Base-by-base conservation (phyloP, 2,888 invertebrate species). In the Tanypteryx hageni region DNA sequence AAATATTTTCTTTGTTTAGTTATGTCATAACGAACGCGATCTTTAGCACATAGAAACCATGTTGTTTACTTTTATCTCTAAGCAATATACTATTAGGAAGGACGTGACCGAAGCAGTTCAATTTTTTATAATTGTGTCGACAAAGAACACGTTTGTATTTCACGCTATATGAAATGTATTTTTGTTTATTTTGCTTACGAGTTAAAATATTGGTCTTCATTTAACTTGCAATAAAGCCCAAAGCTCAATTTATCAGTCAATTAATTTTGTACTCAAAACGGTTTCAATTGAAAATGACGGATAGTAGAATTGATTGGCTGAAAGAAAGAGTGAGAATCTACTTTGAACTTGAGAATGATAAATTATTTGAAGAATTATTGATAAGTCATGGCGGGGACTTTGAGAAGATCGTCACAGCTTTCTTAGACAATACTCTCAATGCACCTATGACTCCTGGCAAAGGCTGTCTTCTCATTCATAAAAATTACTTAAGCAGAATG, bases 401-500 rank as follows among this genome's bases (percentile, higher is more conserved):
- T 89, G 96, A 96, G 93, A 95, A 96, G 81, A 95, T 95, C 93
- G 94, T 97, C 81, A 94, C 95, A 27, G 94, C 95, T 8, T 96
- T 96, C 94, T 94, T 97, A 3, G 96, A 96, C 93, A 95, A 95
- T 16, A 95, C 96, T 93, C 95, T 96, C 56, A 94, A 95, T 92
- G 95, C 95, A 22, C 95, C 95, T 4, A 94, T 95, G 92, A 95
- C 94, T 93, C 94, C 97, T 81, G 96, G 96, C 27, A 96, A 96
- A 93, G 96, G 96, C 94, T 95, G 97, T 31, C 95, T 98, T 93
- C 97, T 96, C 94, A 95, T 97, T 22, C 96, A 97, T 94, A 97
- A 97, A 94, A 97, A 97, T 0, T 96, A 97, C 93, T 96, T 96
- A 92, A 97, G 97, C 94, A 97, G 97, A 94, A 95, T 97, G 13